phyloP scores from a whole-genome alignment of 2,797 vertebrate species.

The Sparidentex hasta region DNA sequence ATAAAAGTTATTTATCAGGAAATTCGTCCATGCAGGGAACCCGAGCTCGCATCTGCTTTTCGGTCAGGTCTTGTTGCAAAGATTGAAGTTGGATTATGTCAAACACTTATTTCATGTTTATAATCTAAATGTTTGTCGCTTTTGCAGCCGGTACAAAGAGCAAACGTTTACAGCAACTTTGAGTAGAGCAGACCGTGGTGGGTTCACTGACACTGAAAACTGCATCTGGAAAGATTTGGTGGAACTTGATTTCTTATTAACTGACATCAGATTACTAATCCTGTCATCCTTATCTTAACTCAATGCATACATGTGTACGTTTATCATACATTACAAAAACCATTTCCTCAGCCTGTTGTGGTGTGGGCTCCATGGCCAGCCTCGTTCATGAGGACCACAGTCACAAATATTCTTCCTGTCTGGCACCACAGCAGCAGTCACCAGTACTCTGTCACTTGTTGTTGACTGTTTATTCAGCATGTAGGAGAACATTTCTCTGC shows the following conservation, averaged over 20 bases:
- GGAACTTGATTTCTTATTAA: neutral
- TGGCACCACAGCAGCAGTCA: neutral
- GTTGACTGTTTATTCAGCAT: neutral
- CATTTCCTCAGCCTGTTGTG: neutral
- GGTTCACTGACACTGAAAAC: slow-evolving; percentile 1
- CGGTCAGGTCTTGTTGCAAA: slow-evolving; percentile 15
- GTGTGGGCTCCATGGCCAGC: neutral
- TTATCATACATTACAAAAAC: slow-evolving; percentile 1
- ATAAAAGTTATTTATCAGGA: slow-evolving; percentile 9
- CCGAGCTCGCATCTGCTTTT: slow-evolving; percentile 20
- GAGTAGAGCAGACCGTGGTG: neutral
- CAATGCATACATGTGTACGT: neutral
- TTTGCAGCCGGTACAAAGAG: neutral
- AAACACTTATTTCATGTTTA: slow-evolving; percentile 15
- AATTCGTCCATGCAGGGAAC: slow-evolving; percentile 1
- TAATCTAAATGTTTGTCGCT: neutral
- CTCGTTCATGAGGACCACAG: neutral
- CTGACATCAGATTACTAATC: neutral
- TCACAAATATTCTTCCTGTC: neutral
- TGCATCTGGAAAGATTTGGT: slow-evolving; percentile 2
- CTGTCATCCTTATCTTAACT: neutral
- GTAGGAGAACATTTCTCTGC: neutral
- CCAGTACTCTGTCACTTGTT: neutral
- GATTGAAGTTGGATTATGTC: slow-evolving; percentile 25
- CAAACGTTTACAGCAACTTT: neutral